phyloP scores from a whole-genome alignment of 2,113 vertebrate species.

The Eublepharis macularius region DNA sequence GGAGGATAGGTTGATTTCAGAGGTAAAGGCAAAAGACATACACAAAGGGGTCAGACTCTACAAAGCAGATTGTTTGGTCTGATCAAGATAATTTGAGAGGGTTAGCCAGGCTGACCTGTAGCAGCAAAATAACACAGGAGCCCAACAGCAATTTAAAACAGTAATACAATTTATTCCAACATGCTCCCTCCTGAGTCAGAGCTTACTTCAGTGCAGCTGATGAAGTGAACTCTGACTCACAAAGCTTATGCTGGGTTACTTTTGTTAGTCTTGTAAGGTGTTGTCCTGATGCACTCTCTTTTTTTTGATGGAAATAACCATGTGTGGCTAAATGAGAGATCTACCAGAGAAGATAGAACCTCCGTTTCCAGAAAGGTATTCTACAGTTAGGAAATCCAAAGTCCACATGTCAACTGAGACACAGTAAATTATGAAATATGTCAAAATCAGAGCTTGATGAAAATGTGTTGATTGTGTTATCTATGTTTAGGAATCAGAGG shows the following conservation, averaged over 20 bases:
- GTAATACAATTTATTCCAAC: too few relatives aligned
- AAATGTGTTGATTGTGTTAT: neutral
- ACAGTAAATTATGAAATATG: neutral
- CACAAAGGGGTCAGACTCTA: neutral
- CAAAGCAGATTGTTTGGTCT: too few relatives aligned
- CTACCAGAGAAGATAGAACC: neutral
- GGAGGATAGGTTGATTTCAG: neutral
- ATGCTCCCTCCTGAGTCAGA: too few relatives aligned
- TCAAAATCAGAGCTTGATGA: neutral
- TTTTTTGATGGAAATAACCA: neutral
- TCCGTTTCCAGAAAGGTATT: neutral
- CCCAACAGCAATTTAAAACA: too few relatives aligned
- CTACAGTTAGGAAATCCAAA: neutral
- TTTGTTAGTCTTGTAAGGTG: too few relatives aligned
- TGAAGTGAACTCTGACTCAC: too few relatives aligned
- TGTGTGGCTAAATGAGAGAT: neutral
- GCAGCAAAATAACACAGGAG: too few relatives aligned
- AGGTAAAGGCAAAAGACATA: neutral
- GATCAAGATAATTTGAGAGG: too few relatives aligned
- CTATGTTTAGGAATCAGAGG: neutral
- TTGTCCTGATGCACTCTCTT: neutral
- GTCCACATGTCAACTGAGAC: neutral
- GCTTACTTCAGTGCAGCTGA: too few relatives aligned
- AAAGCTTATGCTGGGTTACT: too few relatives aligned
- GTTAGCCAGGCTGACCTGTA: too few relatives aligned